Conservation (phyloP, 1,140 invertebrate genomes). For the Pseudobourletiella spinata region DNA sequence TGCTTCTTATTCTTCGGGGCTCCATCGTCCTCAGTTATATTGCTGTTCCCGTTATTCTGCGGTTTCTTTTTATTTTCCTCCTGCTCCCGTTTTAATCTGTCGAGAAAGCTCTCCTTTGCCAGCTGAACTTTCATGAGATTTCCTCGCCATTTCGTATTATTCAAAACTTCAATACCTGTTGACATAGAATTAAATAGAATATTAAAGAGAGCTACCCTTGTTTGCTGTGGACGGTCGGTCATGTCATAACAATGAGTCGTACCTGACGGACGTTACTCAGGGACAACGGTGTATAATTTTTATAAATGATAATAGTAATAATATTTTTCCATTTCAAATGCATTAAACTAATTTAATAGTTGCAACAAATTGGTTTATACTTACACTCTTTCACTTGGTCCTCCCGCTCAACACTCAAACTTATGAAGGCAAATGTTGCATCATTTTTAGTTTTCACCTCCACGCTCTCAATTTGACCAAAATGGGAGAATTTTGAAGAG, state of each 20-base stretch:
- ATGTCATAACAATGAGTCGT: background rate
- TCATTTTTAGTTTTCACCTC: constrained; percentile 20
- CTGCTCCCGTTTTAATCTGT: constrained; percentile 18
- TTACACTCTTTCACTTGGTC: background rate
- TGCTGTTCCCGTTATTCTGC: too few relatives aligned
- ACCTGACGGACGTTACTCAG: too few relatives aligned
- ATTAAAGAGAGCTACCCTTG: too few relatives aligned
- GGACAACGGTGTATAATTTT: background rate
- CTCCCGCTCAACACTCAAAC: background rate
- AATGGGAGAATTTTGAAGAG: constrained; percentile 9
- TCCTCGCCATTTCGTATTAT: constrained; percentile 25
- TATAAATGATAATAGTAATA: background rate
- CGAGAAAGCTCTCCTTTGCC: constrained; percentile 24
- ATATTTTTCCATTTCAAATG: too few relatives aligned
- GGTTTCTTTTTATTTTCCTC: background rate
- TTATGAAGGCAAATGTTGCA: constrained; percentile 12
- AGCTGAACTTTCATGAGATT: constrained; percentile 17
- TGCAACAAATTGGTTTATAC: background rate
- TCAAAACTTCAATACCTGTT: constrained; percentile 17
- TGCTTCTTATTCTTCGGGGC: background rate
- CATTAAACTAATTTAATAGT: too few relatives aligned
- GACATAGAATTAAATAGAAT: too few relatives aligned
- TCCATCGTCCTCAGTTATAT: background rate
- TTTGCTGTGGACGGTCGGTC: too few relatives aligned
- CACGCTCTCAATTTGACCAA: constrained; percentile 5